Base-by-base conservation (phyloP, 2,113 vertebrate genomes). In the Okapia johnstoni region DNA sequence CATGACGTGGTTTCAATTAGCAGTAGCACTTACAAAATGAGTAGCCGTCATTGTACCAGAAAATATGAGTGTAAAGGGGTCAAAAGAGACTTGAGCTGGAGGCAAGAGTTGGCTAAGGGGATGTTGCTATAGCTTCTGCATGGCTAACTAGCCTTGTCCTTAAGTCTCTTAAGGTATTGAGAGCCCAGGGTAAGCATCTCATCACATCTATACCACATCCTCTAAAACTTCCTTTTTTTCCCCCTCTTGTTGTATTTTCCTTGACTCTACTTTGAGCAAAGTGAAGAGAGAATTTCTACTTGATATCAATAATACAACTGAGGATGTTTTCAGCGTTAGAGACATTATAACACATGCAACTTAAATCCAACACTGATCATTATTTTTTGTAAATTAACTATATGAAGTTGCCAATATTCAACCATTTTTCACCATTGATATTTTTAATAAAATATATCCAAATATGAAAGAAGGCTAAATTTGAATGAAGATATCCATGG, bases 1-100 rank as follows among this genome's bases (percentile, higher is more conserved):
- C 50, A 91, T 84, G 94, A 97, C 92, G 98, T 98, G 98, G 96
- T 97, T 99, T 98, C 98, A 98, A 98, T 99, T 98, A 98, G 97
- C 90, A 95, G 97, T 93, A 97, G 98, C 98, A 98, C 97, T 98
- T 98, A 97, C 96, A 95, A 98, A 98, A 98, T 90, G 88, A 98
- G 97, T 90, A 98, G 98, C 97, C 97, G 96, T 97, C 85, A 95
- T 96, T 98, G 97, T 98, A 98, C 91, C 97, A 97, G 93, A 97
- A 98, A 98, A 98, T 90, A 92, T 36, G 96, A 98, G 81, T 98
- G 96, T 93, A 79, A 97, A 95, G 95, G 58, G 26, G 90, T 88
- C 90, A 93, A 98, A 98, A 97, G 61, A 54, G 93, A 96, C 95
- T 97, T 98, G 73, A 95, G 94, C 97, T 88, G 89, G 93, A 28